Percentiles rank a stretch among this genome's conserved stretches.
These are phyloP conservation scores for Autographa gamma DNA, from an alignment of 2,888 invertebrate species.

Conservation along the genomic window DNA sequence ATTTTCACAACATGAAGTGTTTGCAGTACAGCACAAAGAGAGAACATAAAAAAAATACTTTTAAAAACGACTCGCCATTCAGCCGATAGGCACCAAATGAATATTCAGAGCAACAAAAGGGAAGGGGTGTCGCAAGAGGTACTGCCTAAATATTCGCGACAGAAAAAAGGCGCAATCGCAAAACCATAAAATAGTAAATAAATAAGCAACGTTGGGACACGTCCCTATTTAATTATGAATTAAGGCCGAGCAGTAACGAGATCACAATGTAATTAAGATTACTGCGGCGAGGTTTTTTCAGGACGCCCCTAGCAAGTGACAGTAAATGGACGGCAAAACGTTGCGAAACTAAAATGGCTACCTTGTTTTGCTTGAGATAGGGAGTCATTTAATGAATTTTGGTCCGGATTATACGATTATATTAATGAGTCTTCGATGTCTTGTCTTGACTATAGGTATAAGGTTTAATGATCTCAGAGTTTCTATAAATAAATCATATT, in stretches of 20 bases:
- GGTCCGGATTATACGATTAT: conserved; percentile 41
- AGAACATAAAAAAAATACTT: conserved; percentile 78
- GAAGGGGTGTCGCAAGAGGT: conserved; percentile 82
- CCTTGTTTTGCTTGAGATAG: conserved; percentile 66
- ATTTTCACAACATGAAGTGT: conserved; percentile 76
- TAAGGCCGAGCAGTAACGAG: conserved; percentile 86
- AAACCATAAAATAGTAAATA: conserved; percentile 86
- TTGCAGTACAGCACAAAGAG: conserved; percentile 74
- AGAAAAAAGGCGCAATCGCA: conserved; percentile 78
- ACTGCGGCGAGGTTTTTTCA: conserved; percentile 84
- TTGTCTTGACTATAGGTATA: background rate
- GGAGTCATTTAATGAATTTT: conserved; percentile 49
- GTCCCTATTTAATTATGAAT: conserved; percentile 88
- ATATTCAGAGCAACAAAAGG: conserved; percentile 84
- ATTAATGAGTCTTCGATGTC: conserved; percentile 33
- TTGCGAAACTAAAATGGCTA: conserved; percentile 69
- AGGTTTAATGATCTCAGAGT: background rate
- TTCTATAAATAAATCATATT: background rate
- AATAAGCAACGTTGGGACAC: conserved; percentile 83
- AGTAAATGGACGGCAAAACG: conserved; percentile 80
- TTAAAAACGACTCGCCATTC: conserved; percentile 82
- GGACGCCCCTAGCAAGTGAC: conserved; percentile 75
- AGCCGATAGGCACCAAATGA: conserved; percentile 85
- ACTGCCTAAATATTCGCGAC: conserved; percentile 76
- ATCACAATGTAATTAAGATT: conserved; percentile 89